Conservation (phyloP, 2,797 vertebrate species). For the Onychomys leucogaster region DNA sequence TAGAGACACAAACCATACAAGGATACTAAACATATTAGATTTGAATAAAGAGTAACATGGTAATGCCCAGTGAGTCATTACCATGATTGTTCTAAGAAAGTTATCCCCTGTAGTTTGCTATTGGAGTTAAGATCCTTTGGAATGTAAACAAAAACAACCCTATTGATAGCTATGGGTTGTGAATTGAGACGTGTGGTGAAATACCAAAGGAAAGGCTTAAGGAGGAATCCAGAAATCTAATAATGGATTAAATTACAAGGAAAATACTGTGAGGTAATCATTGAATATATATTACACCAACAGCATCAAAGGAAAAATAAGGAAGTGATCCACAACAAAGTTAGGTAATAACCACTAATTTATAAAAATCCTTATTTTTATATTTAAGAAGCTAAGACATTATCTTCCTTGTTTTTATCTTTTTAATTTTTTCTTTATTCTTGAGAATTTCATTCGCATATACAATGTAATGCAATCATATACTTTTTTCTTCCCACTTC, state of each 20-base stretch:
- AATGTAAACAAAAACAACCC: not conserved
- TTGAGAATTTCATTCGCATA: not conserved
- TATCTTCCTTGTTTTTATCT: not conserved
- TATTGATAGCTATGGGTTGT: not conserved
- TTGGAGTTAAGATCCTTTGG: not conserved
- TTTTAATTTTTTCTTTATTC: not conserved
- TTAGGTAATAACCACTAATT: not conserved
- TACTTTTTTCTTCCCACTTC: not conserved
- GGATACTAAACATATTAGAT: not conserved
- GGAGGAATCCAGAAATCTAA: not conserved
- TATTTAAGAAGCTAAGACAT: not conserved
- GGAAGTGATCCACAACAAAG: not conserved
- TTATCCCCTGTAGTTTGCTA: not conserved
- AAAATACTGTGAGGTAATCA: not conserved
- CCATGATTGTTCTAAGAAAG: not conserved
- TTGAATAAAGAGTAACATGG: not conserved
- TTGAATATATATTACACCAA: not conserved
- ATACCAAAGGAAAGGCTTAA: not conserved
- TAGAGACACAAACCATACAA: not conserved
- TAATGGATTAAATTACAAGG: not conserved
- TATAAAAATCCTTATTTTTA: not conserved
- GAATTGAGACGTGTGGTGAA: not conserved
- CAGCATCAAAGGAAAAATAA: not conserved
- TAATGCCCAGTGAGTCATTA: not conserved
- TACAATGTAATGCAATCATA: not conserved